These are phyloP conservation scores for Casuarius casuarius DNA, from an alignment of 2,113 vertebrate genomes.

Conservation along the genomic window DNA sequence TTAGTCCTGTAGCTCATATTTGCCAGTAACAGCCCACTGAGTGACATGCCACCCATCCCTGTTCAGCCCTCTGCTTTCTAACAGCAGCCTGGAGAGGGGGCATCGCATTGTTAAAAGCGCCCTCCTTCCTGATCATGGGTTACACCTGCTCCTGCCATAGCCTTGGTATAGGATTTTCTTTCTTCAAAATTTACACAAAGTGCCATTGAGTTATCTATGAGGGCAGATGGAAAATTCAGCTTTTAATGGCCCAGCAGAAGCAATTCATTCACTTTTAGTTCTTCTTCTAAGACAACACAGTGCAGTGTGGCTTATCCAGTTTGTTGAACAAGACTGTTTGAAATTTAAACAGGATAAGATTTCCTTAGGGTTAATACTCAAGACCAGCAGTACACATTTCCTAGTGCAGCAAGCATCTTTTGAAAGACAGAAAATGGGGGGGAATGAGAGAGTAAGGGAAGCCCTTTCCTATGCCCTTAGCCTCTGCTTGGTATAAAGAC, in stretches of 20 bases:
- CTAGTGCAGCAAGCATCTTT: neutral
- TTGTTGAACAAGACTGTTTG: accelerated
- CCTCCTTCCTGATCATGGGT: neutral
- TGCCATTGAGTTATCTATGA: accelerated
- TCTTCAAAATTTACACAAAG: neutral
- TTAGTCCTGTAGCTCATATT: neutral
- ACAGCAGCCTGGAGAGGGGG: neutral
- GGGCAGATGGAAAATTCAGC: neutral
- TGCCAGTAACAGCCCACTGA: neutral
- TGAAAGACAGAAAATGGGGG: neutral
- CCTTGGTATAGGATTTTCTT: neutral
- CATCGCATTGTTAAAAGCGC: accelerated
- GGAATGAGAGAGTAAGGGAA: neutral
- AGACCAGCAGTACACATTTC: neutral
- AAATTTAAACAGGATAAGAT: neutral
- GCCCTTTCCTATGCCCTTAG: neutral
- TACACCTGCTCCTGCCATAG: neutral
- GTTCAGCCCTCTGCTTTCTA: neutral
- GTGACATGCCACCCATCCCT: neutral
- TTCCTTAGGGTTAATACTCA: neutral
- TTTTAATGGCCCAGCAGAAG: neutral
- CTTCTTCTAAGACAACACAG: neutral
- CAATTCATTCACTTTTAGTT: accelerated
- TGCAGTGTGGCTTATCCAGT: neutral
- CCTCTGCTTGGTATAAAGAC: neutral